phyloP scores from a whole-genome alignment of 2,113 vertebrate species.

The Rhineura floridana region DNA sequence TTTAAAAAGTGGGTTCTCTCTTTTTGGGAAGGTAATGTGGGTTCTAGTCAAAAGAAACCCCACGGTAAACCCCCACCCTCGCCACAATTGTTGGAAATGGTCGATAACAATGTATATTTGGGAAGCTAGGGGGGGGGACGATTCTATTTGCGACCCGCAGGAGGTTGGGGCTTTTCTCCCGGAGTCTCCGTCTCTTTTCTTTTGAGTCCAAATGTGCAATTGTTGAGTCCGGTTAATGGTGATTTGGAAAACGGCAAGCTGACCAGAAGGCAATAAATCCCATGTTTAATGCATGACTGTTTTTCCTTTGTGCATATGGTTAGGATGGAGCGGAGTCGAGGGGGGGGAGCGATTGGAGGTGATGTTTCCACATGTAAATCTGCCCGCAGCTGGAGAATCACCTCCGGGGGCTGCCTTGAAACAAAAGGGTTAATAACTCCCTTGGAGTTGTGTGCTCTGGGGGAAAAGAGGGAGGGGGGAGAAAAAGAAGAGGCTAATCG shows the following conservation, averaged over 20 bases:
- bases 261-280: conserved; percentile 90
- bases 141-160: conserved; percentile 31
- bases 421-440: conserved; percentile 81
- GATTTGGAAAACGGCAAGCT: conserved; percentile 79
- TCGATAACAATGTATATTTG: background rate
- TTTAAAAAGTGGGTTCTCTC: background rate
- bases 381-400: conserved; percentile 66
- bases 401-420: conserved; percentile 66
- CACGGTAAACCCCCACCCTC: background rate
- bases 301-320: conserved; percentile 89
- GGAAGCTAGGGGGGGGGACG: background rate
- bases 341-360: conserved; percentile 81
- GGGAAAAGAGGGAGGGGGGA: conserved; percentile 58
- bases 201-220: conserved; percentile 68
- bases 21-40: background rate
- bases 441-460: conserved; percentile 62
- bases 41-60: background rate
- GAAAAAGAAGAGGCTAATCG: conserved; percentile 43
- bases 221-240: conserved; percentile 74
- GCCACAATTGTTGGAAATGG: background rate
- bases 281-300: conserved; percentile 93
- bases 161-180: conserved; percentile 26
- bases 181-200: background rate
- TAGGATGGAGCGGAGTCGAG: conserved; percentile 74
- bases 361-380: conserved; percentile 76